A percentile compares a stretch with the other conserved stretches of the same genome.
These are phyloP conservation scores for Furcifer pardalis DNA, from an alignment of 2,797 vertebrate genomes.

Conservation along the genomic window DNA sequence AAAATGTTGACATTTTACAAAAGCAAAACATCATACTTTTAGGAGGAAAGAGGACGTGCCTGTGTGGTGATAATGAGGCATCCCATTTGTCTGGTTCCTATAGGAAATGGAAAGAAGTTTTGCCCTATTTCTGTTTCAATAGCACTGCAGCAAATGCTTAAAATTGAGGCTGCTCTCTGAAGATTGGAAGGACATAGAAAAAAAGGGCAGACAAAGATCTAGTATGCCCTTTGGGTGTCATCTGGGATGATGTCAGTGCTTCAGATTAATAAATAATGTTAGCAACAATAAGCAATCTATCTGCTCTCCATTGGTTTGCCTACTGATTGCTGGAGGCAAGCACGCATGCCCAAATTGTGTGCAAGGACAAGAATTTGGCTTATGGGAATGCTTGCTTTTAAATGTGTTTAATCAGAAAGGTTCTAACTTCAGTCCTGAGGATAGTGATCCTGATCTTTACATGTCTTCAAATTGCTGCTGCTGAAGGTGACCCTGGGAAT, in stretches of 20 bases:
- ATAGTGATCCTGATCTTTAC: too few relatives aligned
- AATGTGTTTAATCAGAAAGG: neutral
- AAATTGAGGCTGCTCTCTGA: neutral
- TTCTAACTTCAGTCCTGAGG: neutral
- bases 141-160: neutral
- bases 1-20: neutral
- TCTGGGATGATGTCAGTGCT: neutral
- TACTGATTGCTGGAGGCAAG: neutral
- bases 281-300: neutral
- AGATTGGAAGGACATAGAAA: neutral
- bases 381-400: neutral
- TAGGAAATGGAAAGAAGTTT: neutral
- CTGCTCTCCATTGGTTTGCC: neutral
- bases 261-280: neutral
- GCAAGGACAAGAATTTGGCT: neutral
- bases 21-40: neutral
- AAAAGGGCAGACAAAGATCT: neutral
- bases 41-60: neutral
- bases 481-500: too few relatives aligned
- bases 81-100: neutral
- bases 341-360: neutral
- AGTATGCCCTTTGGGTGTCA: neutral
- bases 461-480: too few relatives aligned
- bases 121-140: neutral
- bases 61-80: neutral